Percentiles rank a stretch among this genome's conserved stretches.
phyloP scores from a whole-genome alignment of 1,140 invertebrate genomes.

The Drusus annulatus region DNA sequence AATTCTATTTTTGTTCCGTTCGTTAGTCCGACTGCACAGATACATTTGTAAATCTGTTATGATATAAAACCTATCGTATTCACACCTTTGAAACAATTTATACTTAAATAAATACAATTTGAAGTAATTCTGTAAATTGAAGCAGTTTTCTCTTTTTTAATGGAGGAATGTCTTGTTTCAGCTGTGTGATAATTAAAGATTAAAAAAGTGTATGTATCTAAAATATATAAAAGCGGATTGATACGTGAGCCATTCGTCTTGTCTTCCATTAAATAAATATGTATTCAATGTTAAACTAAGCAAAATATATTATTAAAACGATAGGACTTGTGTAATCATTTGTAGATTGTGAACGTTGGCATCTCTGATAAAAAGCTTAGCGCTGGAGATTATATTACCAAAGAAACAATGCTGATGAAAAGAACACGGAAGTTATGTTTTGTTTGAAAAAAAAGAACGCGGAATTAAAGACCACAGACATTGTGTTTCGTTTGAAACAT shows the following conservation, averaged over 20 bases:
- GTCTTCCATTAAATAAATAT: slow-evolving; percentile 59
- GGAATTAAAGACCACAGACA: too few species aligned
- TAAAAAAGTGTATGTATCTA: slow-evolving; percentile 23
- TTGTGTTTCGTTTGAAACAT: too few species aligned
- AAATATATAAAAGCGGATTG: slow-evolving; percentile 34
- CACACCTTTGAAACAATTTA: too few species aligned
- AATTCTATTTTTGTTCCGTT: too few species aligned
- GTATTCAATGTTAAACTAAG: slow-evolving; percentile 42
- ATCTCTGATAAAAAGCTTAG: slow-evolving; percentile 32
- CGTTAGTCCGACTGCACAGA: too few species aligned
- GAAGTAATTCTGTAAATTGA: neutral
- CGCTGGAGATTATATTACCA: too few species aligned
- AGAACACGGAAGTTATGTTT: too few species aligned
- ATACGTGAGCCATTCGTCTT: slow-evolving; percentile 56
- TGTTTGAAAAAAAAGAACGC: too few species aligned
- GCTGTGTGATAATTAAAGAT: slow-evolving; percentile 21
- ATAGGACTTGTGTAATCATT: slow-evolving; percentile 9
- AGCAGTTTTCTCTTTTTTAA: neutral
- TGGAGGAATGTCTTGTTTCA: slow-evolving; percentile 5
- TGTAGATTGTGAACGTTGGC: slow-evolving; percentile 6
- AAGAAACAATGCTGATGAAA: too few species aligned
- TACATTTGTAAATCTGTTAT: too few species aligned
- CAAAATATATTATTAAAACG: slow-evolving; percentile 28
- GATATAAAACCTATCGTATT: too few species aligned
- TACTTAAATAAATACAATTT: too few species aligned